A percentile compares a stretch with the other conserved stretches of the same genome.
phyloP scores from a whole-genome alignment of 1,140 invertebrate genomes.

The Anagrus nilaparvatae region DNA sequence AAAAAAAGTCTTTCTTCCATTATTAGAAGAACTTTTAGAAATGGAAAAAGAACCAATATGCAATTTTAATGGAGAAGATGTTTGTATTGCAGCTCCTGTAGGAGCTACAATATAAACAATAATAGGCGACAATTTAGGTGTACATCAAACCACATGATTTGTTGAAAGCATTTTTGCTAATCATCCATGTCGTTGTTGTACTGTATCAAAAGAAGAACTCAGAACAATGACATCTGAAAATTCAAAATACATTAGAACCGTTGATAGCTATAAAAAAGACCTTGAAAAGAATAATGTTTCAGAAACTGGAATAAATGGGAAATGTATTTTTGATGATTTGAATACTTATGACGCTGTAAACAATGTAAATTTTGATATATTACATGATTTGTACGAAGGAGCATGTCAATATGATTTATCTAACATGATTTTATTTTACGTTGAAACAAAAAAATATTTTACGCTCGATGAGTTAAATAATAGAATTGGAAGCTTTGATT shows the following conservation, averaged over 20 bases:
- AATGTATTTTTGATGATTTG: not conserved
- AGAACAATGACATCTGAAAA: slow-evolving; percentile 13
- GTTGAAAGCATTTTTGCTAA: slow-evolving; percentile 22
- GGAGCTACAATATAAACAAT: too few species aligned
- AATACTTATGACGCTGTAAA: not conserved
- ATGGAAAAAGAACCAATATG: too few species aligned
- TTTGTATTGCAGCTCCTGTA: too few species aligned
- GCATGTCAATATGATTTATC: not conserved
- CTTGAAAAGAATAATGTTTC: slow-evolving; percentile 1
- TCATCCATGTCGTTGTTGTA: slow-evolving; percentile 22
- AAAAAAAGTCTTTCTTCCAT: slow-evolving; percentile 1
- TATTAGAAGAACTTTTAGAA: slow-evolving; percentile 3
- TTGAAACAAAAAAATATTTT: not conserved
- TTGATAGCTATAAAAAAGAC: not conserved
- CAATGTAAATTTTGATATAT: not conserved
- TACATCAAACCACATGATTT: slow-evolving; percentile 19
- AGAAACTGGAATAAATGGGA: not conserved
- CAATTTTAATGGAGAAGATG: too few species aligned
- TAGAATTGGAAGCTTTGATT: too few species aligned
- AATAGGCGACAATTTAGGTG: slow-evolving; percentile 15
- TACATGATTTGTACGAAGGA: slow-evolving; percentile 2
- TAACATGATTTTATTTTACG: not conserved
- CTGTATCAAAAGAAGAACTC: slow-evolving; percentile 12
- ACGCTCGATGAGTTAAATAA: too few species aligned
- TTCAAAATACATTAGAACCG: not conserved